These are phyloP conservation scores for Prunella himalayana DNA, from an alignment of 2,113 vertebrate genomes.

Conservation along the genomic window DNA sequence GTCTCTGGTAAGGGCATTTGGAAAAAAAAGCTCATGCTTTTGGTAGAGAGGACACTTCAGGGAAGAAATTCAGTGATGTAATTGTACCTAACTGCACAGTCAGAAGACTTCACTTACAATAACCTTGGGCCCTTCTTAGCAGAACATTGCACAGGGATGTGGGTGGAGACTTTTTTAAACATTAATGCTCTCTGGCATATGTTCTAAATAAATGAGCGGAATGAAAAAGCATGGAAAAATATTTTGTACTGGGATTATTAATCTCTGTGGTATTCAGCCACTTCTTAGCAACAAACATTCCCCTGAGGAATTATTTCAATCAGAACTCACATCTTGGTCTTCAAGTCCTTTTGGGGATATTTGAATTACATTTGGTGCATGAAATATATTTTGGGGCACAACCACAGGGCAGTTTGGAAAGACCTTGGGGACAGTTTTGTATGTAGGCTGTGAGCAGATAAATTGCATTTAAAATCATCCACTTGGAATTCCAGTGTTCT, in stretches of 20 bases:
- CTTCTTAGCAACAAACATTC: constrained; percentile 29
- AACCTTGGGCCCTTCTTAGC: neutral
- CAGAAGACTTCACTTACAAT: neutral
- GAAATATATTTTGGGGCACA: constrained; percentile 37
- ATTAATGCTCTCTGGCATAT: constrained; percentile 27
- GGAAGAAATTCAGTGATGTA: neutral
- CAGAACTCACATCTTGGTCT: constrained; percentile 13
- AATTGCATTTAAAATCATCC: constrained; percentile 38
- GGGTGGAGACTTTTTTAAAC: constrained; percentile 25
- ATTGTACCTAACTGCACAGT: neutral
- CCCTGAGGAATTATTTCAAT: constrained; percentile 26
- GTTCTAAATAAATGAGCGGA: constrained; percentile 22
- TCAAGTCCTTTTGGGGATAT: neutral
- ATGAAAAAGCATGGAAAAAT: constrained; percentile 40
- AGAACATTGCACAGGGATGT: neutral
- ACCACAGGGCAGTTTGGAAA: constrained; percentile 2
- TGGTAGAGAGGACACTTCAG: neutral
- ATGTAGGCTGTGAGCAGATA: constrained; percentile 14
- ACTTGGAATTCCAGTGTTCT: constrained; percentile 16
- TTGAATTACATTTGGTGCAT: neutral
- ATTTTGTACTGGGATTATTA: constrained; percentile 43
- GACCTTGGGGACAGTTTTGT: constrained; percentile 12
- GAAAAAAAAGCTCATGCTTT: neutral
- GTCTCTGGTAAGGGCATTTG: neutral
- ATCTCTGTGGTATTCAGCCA: constrained; percentile 30